Percentiles rank a stretch among this genome's conserved stretches.
Evolutionary conservation across 2,888 invertebrate species (phyloP).

Genomic region (Epirrita christyi): DNA sequence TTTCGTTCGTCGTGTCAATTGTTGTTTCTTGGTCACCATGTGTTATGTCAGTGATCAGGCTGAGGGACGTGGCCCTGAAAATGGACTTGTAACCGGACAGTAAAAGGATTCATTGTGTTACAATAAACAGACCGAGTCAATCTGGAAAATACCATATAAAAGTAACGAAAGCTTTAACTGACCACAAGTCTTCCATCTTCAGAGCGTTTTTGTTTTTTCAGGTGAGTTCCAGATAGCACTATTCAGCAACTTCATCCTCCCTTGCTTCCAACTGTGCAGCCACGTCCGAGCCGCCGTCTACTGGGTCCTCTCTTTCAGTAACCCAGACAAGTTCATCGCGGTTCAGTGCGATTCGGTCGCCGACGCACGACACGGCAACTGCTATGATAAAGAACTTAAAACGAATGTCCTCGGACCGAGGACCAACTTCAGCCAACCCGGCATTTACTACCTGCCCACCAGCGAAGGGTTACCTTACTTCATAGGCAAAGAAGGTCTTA

Average conservation of each 20-base stretch:
- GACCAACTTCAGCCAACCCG: constrained; percentile 66
- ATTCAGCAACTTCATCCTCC: constrained; percentile 61
- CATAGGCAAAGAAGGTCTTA: constrained; percentile 59
- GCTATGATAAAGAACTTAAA: constrained; percentile 50
- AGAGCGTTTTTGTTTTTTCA: constrained; percentile 48
- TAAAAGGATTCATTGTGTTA: no score
- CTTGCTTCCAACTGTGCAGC: constrained; percentile 72
- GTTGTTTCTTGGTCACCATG: no score
- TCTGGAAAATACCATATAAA: no score
- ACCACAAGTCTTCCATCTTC: no score
- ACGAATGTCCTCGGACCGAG: constrained; percentile 64
- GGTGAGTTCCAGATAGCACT: constrained; percentile 72
- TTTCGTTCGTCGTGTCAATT: no score
- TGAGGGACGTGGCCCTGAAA: no score
- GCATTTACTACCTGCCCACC: constrained; percentile 71
- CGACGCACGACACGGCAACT: constrained; percentile 61
- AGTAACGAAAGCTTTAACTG: no score
- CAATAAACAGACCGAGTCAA: no score
- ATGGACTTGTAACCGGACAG: no score
- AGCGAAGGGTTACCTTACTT: constrained; percentile 59
- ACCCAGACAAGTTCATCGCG: constrained; percentile 64
- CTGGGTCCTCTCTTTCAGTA: constrained; percentile 56
- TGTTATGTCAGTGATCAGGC: no score
- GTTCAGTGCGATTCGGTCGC: constrained; percentile 61
- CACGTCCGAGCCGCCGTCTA: constrained; percentile 67